A percentile compares a stretch with the other conserved stretches of the same genome.
Evolutionary conservation across 2,113 vertebrate genomes (phyloP).

Genomic region (Nipponia nippon): DNA sequence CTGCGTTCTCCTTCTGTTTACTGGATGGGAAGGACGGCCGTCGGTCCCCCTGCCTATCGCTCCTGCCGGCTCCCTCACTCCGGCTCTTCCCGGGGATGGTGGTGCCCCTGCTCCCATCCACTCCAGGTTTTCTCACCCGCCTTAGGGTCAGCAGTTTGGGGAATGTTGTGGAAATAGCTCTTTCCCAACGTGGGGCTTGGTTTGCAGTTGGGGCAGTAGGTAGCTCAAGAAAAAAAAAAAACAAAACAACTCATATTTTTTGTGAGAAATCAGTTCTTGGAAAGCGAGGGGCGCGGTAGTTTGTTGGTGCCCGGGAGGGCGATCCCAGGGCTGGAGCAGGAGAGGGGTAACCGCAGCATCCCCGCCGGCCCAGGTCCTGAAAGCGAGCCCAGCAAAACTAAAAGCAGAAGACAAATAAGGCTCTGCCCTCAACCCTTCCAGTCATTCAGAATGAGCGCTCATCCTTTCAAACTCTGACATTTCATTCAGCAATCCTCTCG

Average conservation of each 20-base stretch:
- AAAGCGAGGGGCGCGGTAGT: not conserved
- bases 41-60: not conserved
- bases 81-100: not conserved
- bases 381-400: not conserved
- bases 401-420: not conserved
- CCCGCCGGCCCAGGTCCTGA: not conserved
- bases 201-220: not conserved
- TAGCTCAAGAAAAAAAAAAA: not conserved
- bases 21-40: not conserved
- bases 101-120: not conserved
- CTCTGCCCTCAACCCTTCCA: not conserved
- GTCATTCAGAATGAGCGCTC: not conserved
- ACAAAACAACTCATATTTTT: not conserved
- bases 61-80: not conserved
- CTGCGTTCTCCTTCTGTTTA: not conserved
- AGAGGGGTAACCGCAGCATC: not conserved
- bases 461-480: slow-evolving; percentile 12
- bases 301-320: not conserved
- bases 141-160: not conserved
- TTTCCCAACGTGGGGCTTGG: not conserved
- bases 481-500: slow-evolving; percentile 20
- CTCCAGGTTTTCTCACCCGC: slow-evolving; percentile 13
- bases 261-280: not conserved
- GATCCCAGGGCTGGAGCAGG: not conserved
- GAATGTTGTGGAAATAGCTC: slow-evolving; percentile 2